These are phyloP conservation scores for Basileuterus tristriatus DNA, from an alignment of 2,797 vertebrate genomes.

Conservation along the genomic window DNA sequence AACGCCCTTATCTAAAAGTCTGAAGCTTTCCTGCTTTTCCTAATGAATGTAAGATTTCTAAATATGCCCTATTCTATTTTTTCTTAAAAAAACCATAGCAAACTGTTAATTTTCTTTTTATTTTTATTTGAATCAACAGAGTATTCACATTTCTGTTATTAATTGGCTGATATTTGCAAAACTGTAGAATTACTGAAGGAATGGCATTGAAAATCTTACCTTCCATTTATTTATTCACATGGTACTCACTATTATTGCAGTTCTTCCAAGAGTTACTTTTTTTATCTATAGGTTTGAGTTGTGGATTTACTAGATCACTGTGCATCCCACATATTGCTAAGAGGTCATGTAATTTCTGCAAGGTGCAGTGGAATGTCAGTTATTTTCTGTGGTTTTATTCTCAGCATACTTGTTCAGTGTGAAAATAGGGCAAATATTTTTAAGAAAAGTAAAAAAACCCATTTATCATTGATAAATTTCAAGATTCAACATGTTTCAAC, in stretches of 20 bases:
- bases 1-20: not conserved
- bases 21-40: not conserved
- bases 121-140: not conserved
- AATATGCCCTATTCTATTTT: not conserved
- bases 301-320: not conserved
- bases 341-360: not conserved
- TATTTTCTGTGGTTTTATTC: not conserved
- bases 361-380: not conserved
- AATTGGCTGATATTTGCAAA: not conserved
- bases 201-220: not conserved
- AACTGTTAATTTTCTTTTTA: not conserved
- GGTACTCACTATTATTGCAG: not conserved
- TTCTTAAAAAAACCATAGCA: not conserved
- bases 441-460: not conserved
- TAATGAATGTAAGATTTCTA: slow-evolving; percentile 11
- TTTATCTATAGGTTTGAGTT: not conserved
- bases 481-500: not conserved
- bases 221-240: not conserved
- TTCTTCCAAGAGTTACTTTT: not conserved
- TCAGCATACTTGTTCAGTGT: not conserved
- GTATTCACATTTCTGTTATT: not conserved
- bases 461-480: not conserved
- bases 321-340: not conserved
- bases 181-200: not conserved
- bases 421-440: not conserved